Base-by-base conservation (phyloP, 1,140 invertebrate species). In the Lepeophtheirus salmonis region DNA sequence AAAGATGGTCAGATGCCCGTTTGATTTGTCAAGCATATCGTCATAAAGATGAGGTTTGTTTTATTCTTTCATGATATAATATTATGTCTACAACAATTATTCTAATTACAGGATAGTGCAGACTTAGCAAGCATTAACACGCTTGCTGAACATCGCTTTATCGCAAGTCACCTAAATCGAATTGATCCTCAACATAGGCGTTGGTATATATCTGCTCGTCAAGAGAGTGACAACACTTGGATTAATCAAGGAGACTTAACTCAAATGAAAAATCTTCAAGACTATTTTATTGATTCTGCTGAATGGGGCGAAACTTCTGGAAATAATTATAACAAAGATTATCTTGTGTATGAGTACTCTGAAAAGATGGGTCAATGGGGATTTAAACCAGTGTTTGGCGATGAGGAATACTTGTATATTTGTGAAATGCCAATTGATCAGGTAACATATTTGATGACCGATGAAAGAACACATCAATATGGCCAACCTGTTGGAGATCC, bases 131-230 rank as follows among this genome's bases (percentile, higher is more conserved):
- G 82, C 63, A 77, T 92, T 6, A 84, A 84, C 67, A 80, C 75
- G 54, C 71, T 83, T 2, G 88, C 91, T 59, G 87, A 95, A 68
- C 88, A 92, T 76, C 77, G 81, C 0, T 91, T 89, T 68, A 72
- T 92, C 13, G 74, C 87, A 1, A 76, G 83, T 62, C 79, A 86
- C 65, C 71, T 95, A 3, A 78, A 82, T 64, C 73, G 78, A 66
- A 76, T 84, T 64, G 87, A 92, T 74, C 86, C 86, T 20, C 83
- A 88, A 63, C 84, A 86, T 69, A 75, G 83, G 53, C 76, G 78
- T n/a, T 94, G 88, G 84, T 90, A 87, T 64, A 82, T 84, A 21
- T 83, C 84, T 18, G 80, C 80, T 1, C 78, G 78, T 50, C 82
- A 86, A 67, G 77, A 80, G 52, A 77, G 78, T 0, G 79, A 80